phyloP scores from a whole-genome alignment of 2,888 invertebrate genomes.

The Drosophila mettleri region DNA sequence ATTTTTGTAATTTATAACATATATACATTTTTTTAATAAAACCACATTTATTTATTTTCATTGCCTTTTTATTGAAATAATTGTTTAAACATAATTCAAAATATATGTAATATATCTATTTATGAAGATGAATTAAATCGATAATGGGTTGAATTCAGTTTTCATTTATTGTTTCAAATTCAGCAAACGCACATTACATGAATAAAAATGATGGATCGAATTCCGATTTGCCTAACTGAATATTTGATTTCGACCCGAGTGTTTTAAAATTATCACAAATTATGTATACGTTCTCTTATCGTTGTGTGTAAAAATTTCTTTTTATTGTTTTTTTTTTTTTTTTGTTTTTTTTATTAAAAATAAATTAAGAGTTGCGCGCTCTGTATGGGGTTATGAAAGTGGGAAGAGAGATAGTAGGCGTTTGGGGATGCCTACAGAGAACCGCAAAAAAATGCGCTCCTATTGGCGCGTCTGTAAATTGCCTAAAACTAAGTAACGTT shows the following conservation, averaged over 20 bases:
- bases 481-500: slow-evolving; percentile 75
- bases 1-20: no score
- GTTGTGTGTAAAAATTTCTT: slow-evolving; percentile 53
- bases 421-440: slow-evolving; percentile 56
- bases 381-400: slow-evolving; percentile 13
- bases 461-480: slow-evolving; percentile 44
- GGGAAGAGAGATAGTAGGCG: neutral
- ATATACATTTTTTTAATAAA: slow-evolving; percentile 3
- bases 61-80: slow-evolving; percentile 52
- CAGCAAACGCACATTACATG: slow-evolving; percentile 49
- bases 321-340: slow-evolving; percentile 58
- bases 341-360: slow-evolving; percentile 56
- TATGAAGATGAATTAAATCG: slow-evolving; percentile 15
- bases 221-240: slow-evolving; percentile 33
- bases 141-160: slow-evolving; percentile 37
- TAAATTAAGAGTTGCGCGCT: slow-evolving; percentile 59
- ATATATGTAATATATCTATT: slow-evolving; percentile 15
- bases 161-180: slow-evolving; percentile 55
- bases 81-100: slow-evolving; percentile 20
- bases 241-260: slow-evolving; percentile 34
- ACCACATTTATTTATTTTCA: neutral
- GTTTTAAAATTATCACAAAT: slow-evolving; percentile 76
- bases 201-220: slow-evolving; percentile 29
- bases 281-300: slow-evolving; percentile 61
- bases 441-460: slow-evolving; percentile 38